Evolutionary conservation across 2,113 vertebrate genomes (phyloP).

Genomic region (Eudyptes chrysolophus): DNA sequence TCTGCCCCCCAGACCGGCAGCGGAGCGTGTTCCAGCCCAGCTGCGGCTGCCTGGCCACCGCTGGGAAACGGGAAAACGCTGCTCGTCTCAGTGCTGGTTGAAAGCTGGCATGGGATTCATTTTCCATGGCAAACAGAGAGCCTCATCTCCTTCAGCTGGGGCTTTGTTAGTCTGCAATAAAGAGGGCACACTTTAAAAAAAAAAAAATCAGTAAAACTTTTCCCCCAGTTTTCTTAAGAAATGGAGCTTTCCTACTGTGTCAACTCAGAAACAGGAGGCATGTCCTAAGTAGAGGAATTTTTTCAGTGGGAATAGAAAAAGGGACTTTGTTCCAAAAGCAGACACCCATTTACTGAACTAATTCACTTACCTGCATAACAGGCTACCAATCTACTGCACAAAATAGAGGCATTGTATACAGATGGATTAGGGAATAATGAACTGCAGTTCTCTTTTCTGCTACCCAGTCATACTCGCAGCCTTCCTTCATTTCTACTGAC

Average conservation of each 20-base stretch:
- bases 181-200: neutral
- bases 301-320: neutral
- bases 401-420: neutral
- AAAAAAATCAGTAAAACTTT: neutral
- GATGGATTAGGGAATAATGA: neutral
- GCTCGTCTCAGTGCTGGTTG: rapidly evolving
- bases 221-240: neutral
- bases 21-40: rapidly evolving
- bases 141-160: neutral
- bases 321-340: neutral
- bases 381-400: neutral
- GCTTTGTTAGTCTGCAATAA: neutral
- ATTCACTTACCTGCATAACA: neutral
- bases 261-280: neutral
- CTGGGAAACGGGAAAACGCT: rapidly evolving
- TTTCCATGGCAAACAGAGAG: neutral
- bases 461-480: neutral
- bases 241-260: neutral
- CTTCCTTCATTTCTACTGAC: neutral
- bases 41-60: neutral
- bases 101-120: neutral
- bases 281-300: neutral
- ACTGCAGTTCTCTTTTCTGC: neutral
- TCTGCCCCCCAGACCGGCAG: neutral
- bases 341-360: neutral